Evolutionary conservation across 2,113 vertebrate species (phyloP).

Genomic region (Dasyornis broadbenti): DNA sequence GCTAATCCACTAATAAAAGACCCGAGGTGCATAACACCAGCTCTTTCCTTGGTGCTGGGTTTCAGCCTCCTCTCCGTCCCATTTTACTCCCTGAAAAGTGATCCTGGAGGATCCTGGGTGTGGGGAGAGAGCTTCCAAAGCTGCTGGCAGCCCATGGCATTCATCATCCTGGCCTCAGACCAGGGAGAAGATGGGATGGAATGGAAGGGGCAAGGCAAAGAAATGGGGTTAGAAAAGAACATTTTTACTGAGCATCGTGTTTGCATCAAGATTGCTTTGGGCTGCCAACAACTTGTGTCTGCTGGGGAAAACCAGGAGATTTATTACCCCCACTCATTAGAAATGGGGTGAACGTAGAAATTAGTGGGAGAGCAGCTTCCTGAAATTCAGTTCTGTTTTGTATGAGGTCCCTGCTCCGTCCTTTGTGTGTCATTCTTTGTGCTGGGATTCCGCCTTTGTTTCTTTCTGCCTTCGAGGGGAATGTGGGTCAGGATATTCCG

Average conservation of each 20-base stretch:
- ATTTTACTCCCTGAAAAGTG: not conserved
- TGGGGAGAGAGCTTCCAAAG: not conserved
- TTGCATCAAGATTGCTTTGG: rapidly evolving
- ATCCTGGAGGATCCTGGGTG: not conserved
- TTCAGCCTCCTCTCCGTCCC: not conserved
- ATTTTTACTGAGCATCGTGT: rapidly evolving
- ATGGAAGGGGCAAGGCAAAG: not conserved
- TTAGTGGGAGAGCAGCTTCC: not conserved
- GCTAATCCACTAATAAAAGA: not conserved
- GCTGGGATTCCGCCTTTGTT: not conserved
- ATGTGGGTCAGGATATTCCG: not conserved
- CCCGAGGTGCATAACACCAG: not conserved
- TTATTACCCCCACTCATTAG: not conserved
- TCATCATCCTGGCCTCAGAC: not conserved
- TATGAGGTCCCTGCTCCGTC: not conserved
- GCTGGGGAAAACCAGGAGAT: not conserved
- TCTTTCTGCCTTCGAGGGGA: not conserved
- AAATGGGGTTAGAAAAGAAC: not conserved
- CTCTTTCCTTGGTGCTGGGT: not conserved
- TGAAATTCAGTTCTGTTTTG: not conserved
- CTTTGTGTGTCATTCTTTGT: not conserved
- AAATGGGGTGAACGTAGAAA: rapidly evolving
- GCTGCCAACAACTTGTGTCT: not conserved
- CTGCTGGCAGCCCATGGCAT: not conserved
- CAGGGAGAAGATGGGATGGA: not conserved